Conservation (phyloP, 2,888 invertebrate genomes). For the Aphidius colemani region DNA sequence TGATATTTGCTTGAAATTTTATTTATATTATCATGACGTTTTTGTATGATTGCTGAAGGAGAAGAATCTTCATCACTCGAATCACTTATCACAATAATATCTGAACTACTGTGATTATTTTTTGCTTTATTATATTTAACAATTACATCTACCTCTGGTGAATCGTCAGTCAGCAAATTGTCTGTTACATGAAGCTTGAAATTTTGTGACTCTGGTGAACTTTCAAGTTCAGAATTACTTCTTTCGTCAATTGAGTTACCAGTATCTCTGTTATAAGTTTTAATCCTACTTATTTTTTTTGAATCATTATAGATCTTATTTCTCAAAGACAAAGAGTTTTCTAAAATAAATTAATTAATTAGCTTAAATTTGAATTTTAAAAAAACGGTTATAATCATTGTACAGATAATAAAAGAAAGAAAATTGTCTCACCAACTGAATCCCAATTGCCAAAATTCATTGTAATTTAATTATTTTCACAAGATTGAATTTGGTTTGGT, state of each 20-base stretch:
- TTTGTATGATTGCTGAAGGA: constrained; percentile 2
- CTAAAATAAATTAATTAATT: constrained; percentile 24
- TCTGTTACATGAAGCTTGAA: constrained; percentile 40
- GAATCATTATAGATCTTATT: constrained; percentile 11
- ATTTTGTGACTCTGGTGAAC: constrained; percentile 37
- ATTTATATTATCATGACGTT: neutral
- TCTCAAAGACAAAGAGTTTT: constrained; percentile 29
- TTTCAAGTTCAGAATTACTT: neutral
- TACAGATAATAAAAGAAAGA: no score
- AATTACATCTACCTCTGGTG: constrained; percentile 24
- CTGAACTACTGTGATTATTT: constrained; percentile 17
- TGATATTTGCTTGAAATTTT: neutral
- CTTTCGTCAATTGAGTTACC: neutral
- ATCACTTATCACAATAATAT: constrained; percentile 51
- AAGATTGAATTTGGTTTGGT: no score
- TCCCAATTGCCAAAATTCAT: no score
- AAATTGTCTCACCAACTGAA: no score
- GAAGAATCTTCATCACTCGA: constrained; percentile 41
- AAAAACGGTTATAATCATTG: no score
- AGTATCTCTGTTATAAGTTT: neutral
- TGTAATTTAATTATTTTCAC: no score
- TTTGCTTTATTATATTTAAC: neutral
- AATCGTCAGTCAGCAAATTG: constrained; percentile 36
- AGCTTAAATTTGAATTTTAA: no score
- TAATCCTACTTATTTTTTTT: neutral